Base-by-base conservation (phyloP, 2,888 invertebrate genomes). In the Cheilosia grossa region DNA sequence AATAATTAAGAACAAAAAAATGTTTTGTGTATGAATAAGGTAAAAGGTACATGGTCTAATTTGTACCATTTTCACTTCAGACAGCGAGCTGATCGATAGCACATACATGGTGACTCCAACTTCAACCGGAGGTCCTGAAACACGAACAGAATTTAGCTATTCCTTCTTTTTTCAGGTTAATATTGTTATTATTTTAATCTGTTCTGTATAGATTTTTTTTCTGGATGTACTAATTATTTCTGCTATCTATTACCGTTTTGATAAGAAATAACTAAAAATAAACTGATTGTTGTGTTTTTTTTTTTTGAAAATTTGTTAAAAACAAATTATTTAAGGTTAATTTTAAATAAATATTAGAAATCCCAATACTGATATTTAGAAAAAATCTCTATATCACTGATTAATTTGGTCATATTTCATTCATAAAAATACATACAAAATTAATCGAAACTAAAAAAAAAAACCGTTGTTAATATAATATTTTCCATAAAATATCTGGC, bases 81-180 rank as follows among this genome's bases (percentile, higher is more conserved):
- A 98, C 93, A 98, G 97, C 93, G 98, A 97, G 94, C 97, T 97
- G 95, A 98, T 98, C 94, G 97, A 97, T 94, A 98, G 96, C 94
- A 98, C 98, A 95, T 97, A 98, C 96, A 98, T 97, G 94, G 98
- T 98, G 94, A 98, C 97, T 93, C 98, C 97, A 93, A 98, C 98
- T 94, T 97, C 97, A 93, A 98, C 98, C 92, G 98, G 97, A 93
- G 96, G 96, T 95, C 97, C 98, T 98, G 96, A 94, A 97, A 95
- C 89, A 91, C 89, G 89, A 89, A 90, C 89, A 89, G 86, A 88
- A 87, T 87, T 85, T 85, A 85, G 81, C 81, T 66, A 81, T 77
- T 85, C 85, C 77, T 85, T 77, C 54, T 74, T 63, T 63, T 49
- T 61, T 37, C 53, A 51, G 49, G 17, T 47, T 30, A 59, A 64